Base-by-base conservation (phyloP, 2,888 invertebrate species). In the Chaetogeoica ovagalla region DNA sequence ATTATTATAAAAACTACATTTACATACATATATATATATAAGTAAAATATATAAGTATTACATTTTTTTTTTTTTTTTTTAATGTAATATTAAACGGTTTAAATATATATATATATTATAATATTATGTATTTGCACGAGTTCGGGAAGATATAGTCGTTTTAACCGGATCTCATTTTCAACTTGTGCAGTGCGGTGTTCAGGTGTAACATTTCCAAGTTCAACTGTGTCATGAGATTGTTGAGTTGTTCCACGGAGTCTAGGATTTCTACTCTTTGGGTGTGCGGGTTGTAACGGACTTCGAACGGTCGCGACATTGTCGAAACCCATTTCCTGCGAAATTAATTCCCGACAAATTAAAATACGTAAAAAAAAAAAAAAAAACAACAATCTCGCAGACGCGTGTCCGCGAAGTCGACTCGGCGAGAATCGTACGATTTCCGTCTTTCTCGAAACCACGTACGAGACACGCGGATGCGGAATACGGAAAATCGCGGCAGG, bases 251-350 rank as follows among this genome's bases (percentile, higher is more conserved):
- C 0, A 96, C 94, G 76, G 94, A 93, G 89, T 99, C 98, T 81
- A 99, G 89, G 23, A 98, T 92, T 86, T 98, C 97, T 69, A 99
- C 94, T 82, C 93, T 91, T 86, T 98, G 96, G 59, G 98, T 98
- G 89, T 98, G 97, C n/a, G 98, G 95, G 88, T 96, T 94, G 90
- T 95, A 99, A 84, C 96, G 91, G 81, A 99, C 95, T 87, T 98
- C 97, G 89, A 98, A 99, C 7, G 98, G 96, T 85, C 98, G 91
- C 81, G 95, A 94, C 92, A 99, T 96, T 84, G 92, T 92, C 74
- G 94, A 90, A 72, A 96, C 95, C 97, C 97, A 98, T 85, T 94
- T 93, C 87, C 97, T 89, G 84, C 23, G 37, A 70, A 52, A n/a
- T n/a, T n/a, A n/a, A n/a, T n/a, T n/a, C n/a, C n/a, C 39, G 39